A percentile compares a stretch with the other conserved stretches of the same genome.
These are phyloP conservation scores for Eupeodes luniger DNA, from an alignment of 2,888 invertebrate species.

Conservation along the genomic window DNA sequence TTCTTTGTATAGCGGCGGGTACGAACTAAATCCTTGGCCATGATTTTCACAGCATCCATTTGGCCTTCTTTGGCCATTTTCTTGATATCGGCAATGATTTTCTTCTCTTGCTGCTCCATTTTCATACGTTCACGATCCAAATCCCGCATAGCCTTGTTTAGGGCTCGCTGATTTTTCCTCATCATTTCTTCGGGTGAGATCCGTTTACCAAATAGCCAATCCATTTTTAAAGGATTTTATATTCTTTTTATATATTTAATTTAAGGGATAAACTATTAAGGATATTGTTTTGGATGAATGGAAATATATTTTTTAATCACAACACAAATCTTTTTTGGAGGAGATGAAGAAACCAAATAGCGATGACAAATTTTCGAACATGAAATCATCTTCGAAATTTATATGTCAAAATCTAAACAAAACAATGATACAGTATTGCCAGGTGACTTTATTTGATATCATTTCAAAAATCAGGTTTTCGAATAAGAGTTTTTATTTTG, in stretches of 20 bases:
- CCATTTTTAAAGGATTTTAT: slow-evolving; percentile 85
- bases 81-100: slow-evolving; percentile 98
- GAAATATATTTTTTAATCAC: slow-evolving; percentile 4
- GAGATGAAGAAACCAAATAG: slow-evolving; percentile 28
- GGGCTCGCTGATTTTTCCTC: slow-evolving; percentile 98
- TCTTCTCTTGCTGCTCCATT: slow-evolving; percentile 99
- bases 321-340: slow-evolving; percentile 23
- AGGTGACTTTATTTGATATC: neutral
- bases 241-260: neutral
- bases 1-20: slow-evolving; percentile 98
- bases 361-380: slow-evolving; percentile 70
- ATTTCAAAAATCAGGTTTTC: too few species aligned
- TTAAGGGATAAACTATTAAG: neutral
- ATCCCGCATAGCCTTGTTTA: slow-evolving; percentile 99
- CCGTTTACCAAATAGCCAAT: slow-evolving; percentile 98
- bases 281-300: slow-evolving; percentile 29
- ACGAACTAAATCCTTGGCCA: slow-evolving; percentile 99
- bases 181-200: slow-evolving; percentile 99
- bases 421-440: slow-evolving; percentile 34
- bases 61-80: slow-evolving; percentile 99
- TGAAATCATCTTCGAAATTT: slow-evolving; percentile 68
- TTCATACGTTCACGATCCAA: slow-evolving; percentile 96
- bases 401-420: slow-evolving; percentile 59
- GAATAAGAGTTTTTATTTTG: too few species aligned
- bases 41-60: slow-evolving; percentile 99